Base-by-base conservation (phyloP, 1,140 invertebrate genomes). In the Parapsyche elsis region DNA sequence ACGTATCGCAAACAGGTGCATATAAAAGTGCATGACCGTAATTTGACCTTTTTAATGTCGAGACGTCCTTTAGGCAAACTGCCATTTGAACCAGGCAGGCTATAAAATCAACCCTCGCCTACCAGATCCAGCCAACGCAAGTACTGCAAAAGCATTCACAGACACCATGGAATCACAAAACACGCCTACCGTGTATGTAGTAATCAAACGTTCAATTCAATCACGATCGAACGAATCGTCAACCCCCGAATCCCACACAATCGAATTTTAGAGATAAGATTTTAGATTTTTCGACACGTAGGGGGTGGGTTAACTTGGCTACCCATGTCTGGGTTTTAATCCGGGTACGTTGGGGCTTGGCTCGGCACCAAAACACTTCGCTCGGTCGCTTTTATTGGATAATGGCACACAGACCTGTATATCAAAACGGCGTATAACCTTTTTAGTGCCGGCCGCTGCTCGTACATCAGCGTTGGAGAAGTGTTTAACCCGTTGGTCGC, bases 351-450 rank as follows among this genome's bases (percentile, higher is more conserved):
- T 78, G 77, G n/a, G 71, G 71, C 71, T 80, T 80, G 75, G 75
- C 80, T 78, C 45, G 5, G 10, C 9, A 59, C 80, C 80, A 81
- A 81, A 77, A 81, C 71, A 78, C 80, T 78, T 78, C 76, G 71
- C 44, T 77, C n/a, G 49, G 74, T 12, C 38, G 70, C 57, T 64
- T 81, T 81, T 75, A 76, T 79, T 70, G 76, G 78, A 79, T 71
- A 71, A 79, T 79, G 44, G 70, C 78, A 71, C 76, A 70, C 46
- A 74, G 57, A 81, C 77, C 59, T 70, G 80, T 79, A 76, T 67
- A 81, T 76, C 76, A 81, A 79, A 81, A 81, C 38, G 71, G 46
- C 21, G 67, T 78, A 78, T 79, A 81, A 78, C 77, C 67, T 81
- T 71, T 77, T 79, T 81, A 78, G 70, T 78, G 71, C 53, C n/a